Percentiles rank a stretch among this genome's conserved stretches.
These are phyloP conservation scores for Chroicocephalus ridibundus DNA, from an alignment of 2,113 vertebrate genomes.

Conservation along the genomic window DNA sequence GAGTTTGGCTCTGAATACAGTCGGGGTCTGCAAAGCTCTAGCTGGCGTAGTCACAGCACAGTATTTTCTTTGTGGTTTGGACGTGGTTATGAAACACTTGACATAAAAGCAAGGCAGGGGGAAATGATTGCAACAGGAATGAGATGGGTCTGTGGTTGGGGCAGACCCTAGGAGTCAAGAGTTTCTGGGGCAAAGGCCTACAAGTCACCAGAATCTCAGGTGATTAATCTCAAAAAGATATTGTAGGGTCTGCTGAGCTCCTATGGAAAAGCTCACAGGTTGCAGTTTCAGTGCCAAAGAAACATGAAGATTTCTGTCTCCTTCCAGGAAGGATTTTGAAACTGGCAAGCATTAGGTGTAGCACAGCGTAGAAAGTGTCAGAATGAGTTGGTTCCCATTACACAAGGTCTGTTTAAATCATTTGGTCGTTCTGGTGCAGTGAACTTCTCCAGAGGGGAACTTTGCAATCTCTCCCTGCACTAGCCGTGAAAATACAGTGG, in stretches of 20 bases:
- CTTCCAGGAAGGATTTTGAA: background rate
- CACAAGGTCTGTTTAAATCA: background rate
- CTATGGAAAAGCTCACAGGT: background rate
- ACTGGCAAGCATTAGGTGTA: background rate
- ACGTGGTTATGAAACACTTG: background rate
- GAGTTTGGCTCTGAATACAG: background rate
- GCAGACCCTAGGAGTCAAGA: background rate
- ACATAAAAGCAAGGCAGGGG: background rate
- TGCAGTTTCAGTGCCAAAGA: background rate
- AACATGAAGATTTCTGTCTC: background rate
- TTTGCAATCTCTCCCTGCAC: background rate
- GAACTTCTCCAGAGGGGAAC: background rate
- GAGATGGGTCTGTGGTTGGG: background rate
- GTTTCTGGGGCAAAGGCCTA: background rate
- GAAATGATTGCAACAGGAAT: background rate
- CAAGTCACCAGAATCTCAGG: background rate
- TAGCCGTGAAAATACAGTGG: background rate
- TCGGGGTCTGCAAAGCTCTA: background rate
- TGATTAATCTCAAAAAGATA: background rate
- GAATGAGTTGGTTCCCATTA: background rate
- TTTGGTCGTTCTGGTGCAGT: background rate
- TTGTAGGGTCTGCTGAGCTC: background rate
- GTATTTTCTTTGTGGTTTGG: background rate
- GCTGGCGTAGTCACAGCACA: background rate
- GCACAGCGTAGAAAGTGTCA: background rate